These are phyloP conservation scores for Platanista minor DNA, from an alignment of 2,113 vertebrate genomes.

Conservation along the genomic window DNA sequence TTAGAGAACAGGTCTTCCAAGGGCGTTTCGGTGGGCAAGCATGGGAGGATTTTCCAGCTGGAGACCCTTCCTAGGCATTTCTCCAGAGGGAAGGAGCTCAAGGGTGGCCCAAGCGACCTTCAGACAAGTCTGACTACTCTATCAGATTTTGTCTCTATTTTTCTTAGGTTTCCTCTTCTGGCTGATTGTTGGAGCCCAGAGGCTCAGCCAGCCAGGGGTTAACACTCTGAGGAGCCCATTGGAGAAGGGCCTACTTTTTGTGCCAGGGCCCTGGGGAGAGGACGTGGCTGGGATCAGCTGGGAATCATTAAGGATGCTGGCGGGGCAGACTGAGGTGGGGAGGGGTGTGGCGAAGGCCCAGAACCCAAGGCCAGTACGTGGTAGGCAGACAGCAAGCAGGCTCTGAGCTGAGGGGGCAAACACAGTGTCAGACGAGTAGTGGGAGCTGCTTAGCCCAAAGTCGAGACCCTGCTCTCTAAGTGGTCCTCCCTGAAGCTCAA, in stretches of 20 bases:
- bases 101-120: background rate
- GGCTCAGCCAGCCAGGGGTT: slow-evolving; percentile 1
- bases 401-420: background rate
- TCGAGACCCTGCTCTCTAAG: background rate
- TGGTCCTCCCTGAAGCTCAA: background rate
- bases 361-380: background rate
- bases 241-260: slow-evolving; percentile 28
- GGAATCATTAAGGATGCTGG: slow-evolving; percentile 60
- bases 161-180: background rate
- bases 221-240: background rate
- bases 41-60: background rate
- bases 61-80: background rate
- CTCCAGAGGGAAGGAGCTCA: background rate
- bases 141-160: background rate
- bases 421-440: background rate
- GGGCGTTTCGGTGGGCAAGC: background rate
- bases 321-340: background rate
- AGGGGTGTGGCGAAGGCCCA: background rate
- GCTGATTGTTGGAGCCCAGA: background rate
- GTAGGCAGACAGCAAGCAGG: background rate
- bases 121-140: background rate
- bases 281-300: slow-evolving; percentile 63
- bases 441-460: background rate
- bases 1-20: background rate
- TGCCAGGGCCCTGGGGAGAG: slow-evolving; percentile 19